Conservation (phyloP, 2,113 vertebrate species). For the Myocastor coypus region DNA sequence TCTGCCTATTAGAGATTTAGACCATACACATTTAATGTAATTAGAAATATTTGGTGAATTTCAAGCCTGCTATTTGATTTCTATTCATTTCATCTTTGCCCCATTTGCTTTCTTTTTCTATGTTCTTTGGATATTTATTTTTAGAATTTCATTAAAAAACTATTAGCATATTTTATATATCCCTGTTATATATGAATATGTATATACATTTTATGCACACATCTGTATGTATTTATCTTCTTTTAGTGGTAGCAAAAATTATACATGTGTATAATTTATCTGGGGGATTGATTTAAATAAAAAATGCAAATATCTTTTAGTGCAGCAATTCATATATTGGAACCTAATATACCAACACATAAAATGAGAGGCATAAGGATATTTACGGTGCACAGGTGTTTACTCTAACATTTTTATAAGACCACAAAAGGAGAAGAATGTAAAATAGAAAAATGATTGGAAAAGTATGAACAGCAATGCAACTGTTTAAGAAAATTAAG, state of each 20-base stretch:
- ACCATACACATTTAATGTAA: background rate
- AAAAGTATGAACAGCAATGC: background rate
- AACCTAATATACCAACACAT: background rate
- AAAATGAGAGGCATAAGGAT: background rate
- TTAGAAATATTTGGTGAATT: background rate
- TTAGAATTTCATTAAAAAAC: background rate
- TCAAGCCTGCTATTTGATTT: background rate
- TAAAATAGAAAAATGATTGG: background rate
- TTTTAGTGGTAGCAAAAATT: background rate
- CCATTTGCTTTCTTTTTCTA: background rate
- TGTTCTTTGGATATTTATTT: background rate
- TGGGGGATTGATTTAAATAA: background rate
- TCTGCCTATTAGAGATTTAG: background rate
- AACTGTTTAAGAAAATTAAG: background rate
- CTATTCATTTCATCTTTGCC: background rate
- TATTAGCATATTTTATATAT: background rate
- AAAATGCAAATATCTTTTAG: conserved; percentile 3
- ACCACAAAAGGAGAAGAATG: background rate
- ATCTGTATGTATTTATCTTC: background rate
- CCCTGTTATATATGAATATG: background rate
- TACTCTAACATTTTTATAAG: conserved; percentile 31
- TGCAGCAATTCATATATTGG: conserved; percentile 20
- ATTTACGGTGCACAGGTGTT: background rate
- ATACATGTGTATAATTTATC: background rate
- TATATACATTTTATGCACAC: background rate